Evolutionary conservation across 2,888 invertebrate genomes (phyloP).

Genomic region (Vesta saturnalis): DNA sequence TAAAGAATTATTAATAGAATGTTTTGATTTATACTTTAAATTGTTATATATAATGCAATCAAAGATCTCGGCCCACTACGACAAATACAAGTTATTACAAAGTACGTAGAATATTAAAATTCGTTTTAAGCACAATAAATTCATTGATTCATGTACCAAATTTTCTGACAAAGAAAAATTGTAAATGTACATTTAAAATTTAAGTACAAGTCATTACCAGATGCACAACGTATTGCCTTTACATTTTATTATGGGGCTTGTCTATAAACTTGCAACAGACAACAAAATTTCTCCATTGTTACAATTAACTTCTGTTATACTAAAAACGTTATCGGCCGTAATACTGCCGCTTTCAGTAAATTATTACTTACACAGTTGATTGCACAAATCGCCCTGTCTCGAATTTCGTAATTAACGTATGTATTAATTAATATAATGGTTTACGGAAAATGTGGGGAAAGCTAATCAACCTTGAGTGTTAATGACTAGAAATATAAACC

Average conservation of each 20-base stretch:
- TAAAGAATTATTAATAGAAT: too few species aligned
- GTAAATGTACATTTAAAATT: too few species aligned
- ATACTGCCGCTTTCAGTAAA: constrained; percentile 49
- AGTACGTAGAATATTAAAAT: too few species aligned
- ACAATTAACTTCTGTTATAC: constrained; percentile 48
- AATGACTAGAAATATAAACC: constrained; percentile 2
- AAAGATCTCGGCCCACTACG: too few species aligned
- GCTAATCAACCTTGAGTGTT: constrained; percentile 11
- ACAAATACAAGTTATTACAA: too few species aligned
- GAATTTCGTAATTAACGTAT: constrained; percentile 50
- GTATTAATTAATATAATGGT: constrained; percentile 50
- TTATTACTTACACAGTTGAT: constrained; percentile 50
- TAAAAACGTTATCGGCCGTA: constrained; percentile 53
- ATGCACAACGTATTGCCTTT: constrained; percentile 10
- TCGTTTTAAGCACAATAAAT: too few species aligned
- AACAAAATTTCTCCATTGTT: constrained; percentile 44
- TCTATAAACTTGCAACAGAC: constrained; percentile 13
- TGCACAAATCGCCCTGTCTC: constrained; percentile 50
- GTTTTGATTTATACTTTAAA: too few species aligned
- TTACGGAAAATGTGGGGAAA: constrained; percentile 21
- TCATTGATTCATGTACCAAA: too few species aligned
- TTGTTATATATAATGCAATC: too few species aligned
- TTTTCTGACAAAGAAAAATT: too few species aligned
- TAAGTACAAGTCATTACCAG: constrained; percentile 11
- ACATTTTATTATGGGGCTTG: constrained; percentile 20